Conservation (phyloP, 2,888 invertebrate genomes). For the Clunio marinus region DNA sequence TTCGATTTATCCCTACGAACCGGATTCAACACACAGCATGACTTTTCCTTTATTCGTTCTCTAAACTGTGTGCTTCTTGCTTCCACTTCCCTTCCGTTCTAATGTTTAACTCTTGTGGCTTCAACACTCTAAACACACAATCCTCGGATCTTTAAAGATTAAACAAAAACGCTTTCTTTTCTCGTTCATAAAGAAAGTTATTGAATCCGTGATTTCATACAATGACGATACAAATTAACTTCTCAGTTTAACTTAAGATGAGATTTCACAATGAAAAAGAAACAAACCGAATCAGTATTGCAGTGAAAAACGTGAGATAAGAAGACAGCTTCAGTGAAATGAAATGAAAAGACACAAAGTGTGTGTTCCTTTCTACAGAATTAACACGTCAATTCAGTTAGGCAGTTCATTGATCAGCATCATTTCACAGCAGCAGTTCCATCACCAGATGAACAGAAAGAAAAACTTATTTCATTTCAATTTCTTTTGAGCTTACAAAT, state of each 20-base stretch:
- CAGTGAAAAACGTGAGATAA: background rate
- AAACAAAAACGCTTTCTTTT: too few relatives aligned
- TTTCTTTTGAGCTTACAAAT: slow-evolving; percentile 25
- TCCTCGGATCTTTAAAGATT: too few relatives aligned
- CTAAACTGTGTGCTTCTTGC: background rate
- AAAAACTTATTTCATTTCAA: slow-evolving; percentile 33
- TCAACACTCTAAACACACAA: too few relatives aligned
- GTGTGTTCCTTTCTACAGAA: too few relatives aligned
- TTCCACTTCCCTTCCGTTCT: background rate
- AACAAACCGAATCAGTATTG: too few relatives aligned
- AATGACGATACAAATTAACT: too few relatives aligned
- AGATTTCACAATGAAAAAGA: too few relatives aligned
- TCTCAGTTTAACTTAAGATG: too few relatives aligned
- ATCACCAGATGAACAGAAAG: background rate
- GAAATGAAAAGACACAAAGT: background rate
- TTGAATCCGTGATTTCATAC: too few relatives aligned
- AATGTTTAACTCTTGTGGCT: background rate
- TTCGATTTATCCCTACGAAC: background rate
- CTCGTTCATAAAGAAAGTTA: too few relatives aligned
- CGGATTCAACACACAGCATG: background rate
- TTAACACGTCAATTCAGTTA: slow-evolving; percentile 36
- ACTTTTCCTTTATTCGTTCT: background rate
- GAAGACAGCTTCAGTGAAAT: background rate
- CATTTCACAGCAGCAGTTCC: background rate
- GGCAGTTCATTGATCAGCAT: slow-evolving; percentile 36